Evolutionary conservation across 2,797 vertebrate genomes (phyloP), one percentile per base, ranked within the genome.

Genomic region (Lerista edwardsae): DNA sequence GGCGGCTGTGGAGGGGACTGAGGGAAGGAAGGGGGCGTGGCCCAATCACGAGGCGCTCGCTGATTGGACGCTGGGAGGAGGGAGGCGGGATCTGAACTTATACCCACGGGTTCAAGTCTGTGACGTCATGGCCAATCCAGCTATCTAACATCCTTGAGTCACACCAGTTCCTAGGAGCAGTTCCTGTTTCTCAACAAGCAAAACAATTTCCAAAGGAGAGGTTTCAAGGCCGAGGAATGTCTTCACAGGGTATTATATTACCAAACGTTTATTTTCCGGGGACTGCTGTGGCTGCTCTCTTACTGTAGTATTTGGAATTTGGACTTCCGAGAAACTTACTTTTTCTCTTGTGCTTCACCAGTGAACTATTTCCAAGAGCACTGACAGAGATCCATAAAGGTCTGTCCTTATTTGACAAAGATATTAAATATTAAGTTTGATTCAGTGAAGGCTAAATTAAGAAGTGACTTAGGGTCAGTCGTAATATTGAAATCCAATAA

Each of bases 301-400:
- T 25, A 69, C 27, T 68, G 19, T 31, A 74, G 12, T 55, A 61
- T 34, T 84, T 68, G 29, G 65, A 44, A 61, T 34, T 84, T 68
- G 29, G 65, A 44, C 55, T 79, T 80, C 64, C 65, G 21, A 80
- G 36, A 67, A 75, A 59, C 34, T 72, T 27, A 27, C 14, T 41
- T 57, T 67, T 59, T 59, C 12, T 2, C 0, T 0, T 2, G 85
- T 78, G 25, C 79, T 29, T 86, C 55, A 85, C 19, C 55, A 83
- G 31, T 21, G 62, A 83, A 88, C 74, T 91, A 84, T 86, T 83
- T 90, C 90, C 87, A 92, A 84, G 65, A 82, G 68, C 41, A 92
- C 74, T 94, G 83, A 95, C 83, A 95, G 47, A 93, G 93, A 94
- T 86, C 65, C 47, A 94, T 86, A 86, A 83, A 91, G 87, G 86